Conservation (phyloP, 2,797 vertebrate species). For the Crocidura indochinensis region DNA sequence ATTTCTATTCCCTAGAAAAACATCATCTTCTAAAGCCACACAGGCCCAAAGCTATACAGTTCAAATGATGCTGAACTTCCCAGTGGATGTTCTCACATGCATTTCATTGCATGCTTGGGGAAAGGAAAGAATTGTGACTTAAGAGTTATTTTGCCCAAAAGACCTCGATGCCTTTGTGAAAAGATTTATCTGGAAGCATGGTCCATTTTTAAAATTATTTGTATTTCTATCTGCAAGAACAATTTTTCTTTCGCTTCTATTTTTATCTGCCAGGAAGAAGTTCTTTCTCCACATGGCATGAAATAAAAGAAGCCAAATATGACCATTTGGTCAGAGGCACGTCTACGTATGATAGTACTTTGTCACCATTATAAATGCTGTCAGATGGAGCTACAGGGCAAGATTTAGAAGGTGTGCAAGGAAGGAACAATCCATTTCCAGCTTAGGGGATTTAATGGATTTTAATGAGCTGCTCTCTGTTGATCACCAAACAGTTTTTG, state of each 20-base stretch:
- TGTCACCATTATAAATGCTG: slow-evolving; percentile 66
- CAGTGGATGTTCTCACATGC: not conserved
- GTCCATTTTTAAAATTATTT: not conserved
- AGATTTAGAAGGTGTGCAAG: slow-evolving; percentile 66
- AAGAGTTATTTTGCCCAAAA: not conserved
- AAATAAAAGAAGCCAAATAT: not conserved
- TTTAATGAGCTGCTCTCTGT: slow-evolving; percentile 84
- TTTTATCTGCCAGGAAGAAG: not conserved
- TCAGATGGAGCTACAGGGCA: slow-evolving; percentile 66
- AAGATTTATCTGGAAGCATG: not conserved
- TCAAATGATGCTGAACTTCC: not conserved
- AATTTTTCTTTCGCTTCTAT: not conserved
- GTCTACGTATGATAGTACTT: not conserved
- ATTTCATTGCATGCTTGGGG: not conserved
- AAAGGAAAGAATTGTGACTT: slow-evolving; percentile 5
- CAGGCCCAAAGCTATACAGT: not conserved
- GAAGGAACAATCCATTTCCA: slow-evolving; percentile 75
- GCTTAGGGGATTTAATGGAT: slow-evolving; percentile 83
- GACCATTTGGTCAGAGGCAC: not conserved
- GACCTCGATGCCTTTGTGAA: not conserved
- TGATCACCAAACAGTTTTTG: slow-evolving; percentile 81
- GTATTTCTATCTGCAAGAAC: slow-evolving; percentile 1
- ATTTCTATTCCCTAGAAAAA: not conserved
- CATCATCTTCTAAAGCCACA: not conserved
- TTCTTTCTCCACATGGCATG: not conserved